Evolutionary conservation across 92 coral and sea anemone species (phyloP), one percentile per base, ranked within the genome.

Genomic region (Zoanthus gigantus): DNA sequence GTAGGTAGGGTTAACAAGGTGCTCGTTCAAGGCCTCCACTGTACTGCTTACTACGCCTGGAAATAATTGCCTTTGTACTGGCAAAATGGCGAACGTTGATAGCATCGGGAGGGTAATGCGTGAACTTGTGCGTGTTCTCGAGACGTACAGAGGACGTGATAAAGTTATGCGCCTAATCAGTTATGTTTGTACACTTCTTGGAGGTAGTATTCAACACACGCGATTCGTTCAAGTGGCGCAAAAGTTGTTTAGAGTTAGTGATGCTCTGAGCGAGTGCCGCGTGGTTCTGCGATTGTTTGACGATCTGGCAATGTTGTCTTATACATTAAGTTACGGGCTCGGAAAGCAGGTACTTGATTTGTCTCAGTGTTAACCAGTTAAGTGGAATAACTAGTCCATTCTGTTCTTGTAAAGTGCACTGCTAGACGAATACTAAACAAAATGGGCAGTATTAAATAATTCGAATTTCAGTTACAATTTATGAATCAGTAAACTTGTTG

Each of bases 121-220:
- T 3, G 42, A 89, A 37, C 92, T 88, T 46, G 88, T 74, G 31
- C 74, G 16, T 29, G 86, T 95, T 58, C 84, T 95, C 44, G 98
- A 95, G 90, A 86, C 85, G 17, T 95, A 95, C 84, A 90, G 98
- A 76, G 98, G 98, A 48, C 87, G 98, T 17, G 98, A 95, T 53
- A 93, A 89, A 79, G 48, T 95, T 29, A 91, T 95, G 86, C 93
- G 98, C 6, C 42, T 95, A 12, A 46, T 90, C 15, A 86, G 90
- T 69, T 95, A 95, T 72, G 85, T 90, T 4, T 85, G 96, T 47
- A 77, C 76, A 31, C 86, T 93, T 10, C 84, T 88, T 37, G 93
- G 94, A 34, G 85, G 90, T 30, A 58, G 94, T 9, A 88, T 67
- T 18, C 83, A 94, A 28, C 69, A 65, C 31, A 72, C 92, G 9